These are phyloP conservation scores for Cyanoderma ruficeps DNA, from an alignment of 2,113 vertebrate species.

Conservation along the genomic window DNA sequence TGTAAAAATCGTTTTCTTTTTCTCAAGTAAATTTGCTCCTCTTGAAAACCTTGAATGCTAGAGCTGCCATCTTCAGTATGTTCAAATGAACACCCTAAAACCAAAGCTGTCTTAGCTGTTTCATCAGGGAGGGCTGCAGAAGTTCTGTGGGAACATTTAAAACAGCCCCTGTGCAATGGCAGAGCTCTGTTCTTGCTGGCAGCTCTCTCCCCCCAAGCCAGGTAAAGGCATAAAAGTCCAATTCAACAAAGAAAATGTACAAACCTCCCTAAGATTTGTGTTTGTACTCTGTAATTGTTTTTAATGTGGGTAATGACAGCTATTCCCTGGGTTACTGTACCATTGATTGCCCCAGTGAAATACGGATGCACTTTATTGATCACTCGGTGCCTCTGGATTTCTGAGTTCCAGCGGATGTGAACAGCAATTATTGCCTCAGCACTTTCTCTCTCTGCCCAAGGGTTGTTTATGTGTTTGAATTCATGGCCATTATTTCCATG, in stretches of 20 bases:
- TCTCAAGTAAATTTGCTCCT: neutral
- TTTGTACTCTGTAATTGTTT: conserved; percentile 56
- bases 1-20: neutral
- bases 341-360: conserved; percentile 55
- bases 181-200: neutral
- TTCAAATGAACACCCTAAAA: neutral
- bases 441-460: neutral
- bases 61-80: neutral
- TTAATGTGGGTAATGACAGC: conserved; percentile 40
- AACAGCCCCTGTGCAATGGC: neutral
- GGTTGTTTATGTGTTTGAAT: neutral
- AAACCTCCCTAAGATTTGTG: conserved; percentile 12
- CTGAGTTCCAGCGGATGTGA: neutral
- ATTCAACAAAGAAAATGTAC: fast-evolving
- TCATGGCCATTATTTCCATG: neutral
- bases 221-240: neutral
- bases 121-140: neutral
- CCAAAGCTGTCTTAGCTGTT: neutral
- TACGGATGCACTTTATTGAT: conserved; percentile 50
- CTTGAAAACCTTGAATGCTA: neutral
- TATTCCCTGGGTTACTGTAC: conserved; percentile 52
- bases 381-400: conserved; percentile 12
- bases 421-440: neutral
- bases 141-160: neutral
- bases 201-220: neutral